Base-by-base conservation (phyloP, 1,140 invertebrate species). In the Sycophila sp. region DNA sequence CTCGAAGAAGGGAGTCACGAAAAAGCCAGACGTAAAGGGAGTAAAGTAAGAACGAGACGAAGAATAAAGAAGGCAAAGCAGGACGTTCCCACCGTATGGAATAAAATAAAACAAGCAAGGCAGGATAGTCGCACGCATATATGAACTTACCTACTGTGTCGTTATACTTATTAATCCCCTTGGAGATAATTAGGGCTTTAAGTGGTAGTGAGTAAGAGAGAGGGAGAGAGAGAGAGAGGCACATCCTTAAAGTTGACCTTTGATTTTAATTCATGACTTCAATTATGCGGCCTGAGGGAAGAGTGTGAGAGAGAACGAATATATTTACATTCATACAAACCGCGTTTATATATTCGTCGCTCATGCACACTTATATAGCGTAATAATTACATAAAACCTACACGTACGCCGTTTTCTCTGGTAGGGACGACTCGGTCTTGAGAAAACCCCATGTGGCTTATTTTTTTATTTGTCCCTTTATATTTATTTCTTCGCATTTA, bases 71-170 rank as follows among this genome's bases (percentile, higher is more conserved):
- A 62, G 53, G 28, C 65, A 59, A 51, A 69, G 73, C 75, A 74
- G 75, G 74, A 78, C 72, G 77, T 78, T 78, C 77, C 77, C 77
- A 77, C 76, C 11, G 30, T 26, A 45, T 58, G 66, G 74, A 75
- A 78, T 75, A 74, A 73, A 75, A 77, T 75, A 70, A 73, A 70
- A 63, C 51, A 72, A 71, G 62, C 72, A 26, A 64, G 73, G 71
- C 67, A 71, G 75, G 75, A 73, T 72, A 60, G 68, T 65, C 53
- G 66, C 72, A 75, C 75, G 75, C 73, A 64, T 70, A 74, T 58
- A 73, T 63, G 67, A 26, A 51, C 66, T 49, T 51, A 42, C 32
- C 19, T 53, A 60, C 55, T 60, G 40, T 75, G 62, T 77, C 71
- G 71, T 75, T 77, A 73, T 62, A 53, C 45, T 75, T 77, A 78